Percentiles rank a stretch among this genome's conserved stretches.
Conservation (phyloP, 2,888 invertebrate genomes). For the Merodon equestris region DNA sequence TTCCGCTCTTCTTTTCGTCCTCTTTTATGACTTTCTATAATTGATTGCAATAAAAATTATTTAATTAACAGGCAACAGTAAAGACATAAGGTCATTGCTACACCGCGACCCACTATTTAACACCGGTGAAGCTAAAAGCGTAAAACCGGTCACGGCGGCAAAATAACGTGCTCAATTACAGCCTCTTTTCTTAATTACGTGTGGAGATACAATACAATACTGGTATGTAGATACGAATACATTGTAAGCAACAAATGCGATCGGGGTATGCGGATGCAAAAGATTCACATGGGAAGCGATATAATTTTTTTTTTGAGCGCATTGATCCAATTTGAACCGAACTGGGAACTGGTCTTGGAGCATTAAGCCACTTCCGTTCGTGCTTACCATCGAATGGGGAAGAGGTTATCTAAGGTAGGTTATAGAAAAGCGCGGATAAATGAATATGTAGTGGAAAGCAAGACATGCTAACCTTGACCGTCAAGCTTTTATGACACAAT, state of each 20-base stretch:
- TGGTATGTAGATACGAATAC: no score
- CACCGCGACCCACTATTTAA: constrained; percentile 27
- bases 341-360: constrained; percentile 10
- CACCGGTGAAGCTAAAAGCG: neutral
- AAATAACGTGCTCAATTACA: constrained; percentile 28
- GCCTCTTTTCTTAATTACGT: constrained; percentile 27
- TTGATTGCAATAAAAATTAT: constrained; percentile 31
- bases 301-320: neutral
- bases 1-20: neutral
- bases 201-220: no score
- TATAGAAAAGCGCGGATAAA: neutral
- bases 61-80: constrained; percentile 22
- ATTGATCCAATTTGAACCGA: no score
- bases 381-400: neutral
- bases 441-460: neutral
- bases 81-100: constrained; percentile 45
- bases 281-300: constrained; percentile 26
- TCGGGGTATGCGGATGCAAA: constrained; percentile 4
- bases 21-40: constrained; percentile 45
- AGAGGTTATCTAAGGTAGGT: constrained; percentile 18
- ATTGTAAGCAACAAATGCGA: neutral
- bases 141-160: constrained; percentile 34
- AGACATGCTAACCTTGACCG: constrained; percentile 35
- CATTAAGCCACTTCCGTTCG: neutral
- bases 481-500: constrained; percentile 22